phyloP scores from a whole-genome alignment of 2,888 invertebrate species.

The Mesochorus sp. region DNA sequence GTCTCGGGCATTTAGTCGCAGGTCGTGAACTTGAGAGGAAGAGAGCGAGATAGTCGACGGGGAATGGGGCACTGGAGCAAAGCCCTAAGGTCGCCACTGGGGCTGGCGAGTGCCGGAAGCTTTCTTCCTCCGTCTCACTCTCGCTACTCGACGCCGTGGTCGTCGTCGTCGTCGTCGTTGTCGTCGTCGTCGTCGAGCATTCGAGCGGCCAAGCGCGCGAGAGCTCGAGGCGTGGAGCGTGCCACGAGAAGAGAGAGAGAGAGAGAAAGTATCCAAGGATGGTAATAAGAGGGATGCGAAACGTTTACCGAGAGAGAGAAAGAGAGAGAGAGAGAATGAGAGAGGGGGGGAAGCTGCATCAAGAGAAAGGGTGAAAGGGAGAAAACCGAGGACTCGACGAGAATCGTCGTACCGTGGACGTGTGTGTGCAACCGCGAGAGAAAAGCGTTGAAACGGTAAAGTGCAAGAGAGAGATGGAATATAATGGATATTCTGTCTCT shows the following conservation, averaged over 20 bases:
- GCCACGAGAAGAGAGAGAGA: slow-evolving; percentile 33
- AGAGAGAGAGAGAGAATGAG: neutral
- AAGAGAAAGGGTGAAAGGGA: slow-evolving; percentile 20
- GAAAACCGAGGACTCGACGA: slow-evolving; percentile 1
- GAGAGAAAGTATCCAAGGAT: slow-evolving; percentile 28
- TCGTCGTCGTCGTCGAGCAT: slow-evolving; percentile 25
- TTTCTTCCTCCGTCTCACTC: slow-evolving; percentile 2
- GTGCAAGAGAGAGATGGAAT: slow-evolving; percentile 12
- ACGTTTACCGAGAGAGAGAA: slow-evolving; percentile 12
- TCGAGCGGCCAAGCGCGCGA: slow-evolving; percentile 14
- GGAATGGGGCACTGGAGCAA: slow-evolving; percentile 70
- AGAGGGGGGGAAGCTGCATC: neutral
- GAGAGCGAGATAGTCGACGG: slow-evolving; percentile 44
- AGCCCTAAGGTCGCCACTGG: slow-evolving; percentile 62
- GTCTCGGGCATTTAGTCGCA: slow-evolving; percentile 59
- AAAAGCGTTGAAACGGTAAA: neutral
- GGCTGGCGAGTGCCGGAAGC: slow-evolving; percentile 42
- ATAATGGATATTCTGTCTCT: slow-evolving; percentile 5
- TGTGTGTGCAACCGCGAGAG: neutral
- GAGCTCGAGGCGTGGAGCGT: slow-evolving; percentile 32
- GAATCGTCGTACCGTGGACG: slow-evolving; percentile 6
- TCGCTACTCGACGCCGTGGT: neutral
- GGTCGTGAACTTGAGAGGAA: slow-evolving; percentile 63
- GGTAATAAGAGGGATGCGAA: slow-evolving; percentile 46
- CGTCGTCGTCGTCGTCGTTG: slow-evolving; percentile 44